Conservation (phyloP, 2,888 invertebrate genomes). For the Hybos culiciformis region DNA sequence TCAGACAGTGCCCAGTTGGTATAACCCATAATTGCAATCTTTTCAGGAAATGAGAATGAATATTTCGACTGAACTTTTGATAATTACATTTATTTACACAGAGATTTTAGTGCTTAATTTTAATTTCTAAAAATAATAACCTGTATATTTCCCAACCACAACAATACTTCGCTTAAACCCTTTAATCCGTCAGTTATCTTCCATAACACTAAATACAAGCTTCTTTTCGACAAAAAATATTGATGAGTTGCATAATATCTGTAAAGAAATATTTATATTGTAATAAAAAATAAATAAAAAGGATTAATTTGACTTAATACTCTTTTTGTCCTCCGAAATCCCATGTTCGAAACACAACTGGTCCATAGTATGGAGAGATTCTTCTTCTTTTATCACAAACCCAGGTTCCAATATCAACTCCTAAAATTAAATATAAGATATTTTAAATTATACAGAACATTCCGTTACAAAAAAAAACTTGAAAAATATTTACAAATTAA, state of each 20-base stretch:
- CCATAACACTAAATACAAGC: constrained; percentile 93
- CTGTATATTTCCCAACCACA: constrained; percentile 93
- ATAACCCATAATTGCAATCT: no score
- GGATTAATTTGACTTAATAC: constrained; percentile 26
- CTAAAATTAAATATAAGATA: no score
- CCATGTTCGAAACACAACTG: constrained; percentile 91
- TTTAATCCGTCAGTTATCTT: constrained; percentile 79
- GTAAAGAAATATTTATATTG: constrained; percentile 3
- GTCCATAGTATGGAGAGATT: constrained; percentile 60
- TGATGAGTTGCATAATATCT: constrained; percentile 96
- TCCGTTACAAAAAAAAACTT: no score
- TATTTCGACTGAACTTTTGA: no score
- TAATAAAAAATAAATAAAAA: constrained; percentile 11
- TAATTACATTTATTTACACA: no score
- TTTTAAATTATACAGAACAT: no score
- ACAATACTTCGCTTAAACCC: constrained; percentile 79
- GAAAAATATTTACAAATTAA: no score
- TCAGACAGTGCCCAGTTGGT: no score
- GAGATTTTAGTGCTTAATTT: no score
- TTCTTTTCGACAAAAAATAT: constrained; percentile 90
- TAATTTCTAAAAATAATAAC: no score
- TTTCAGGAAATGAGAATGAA: no score
- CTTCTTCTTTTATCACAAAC: constrained; percentile 73
- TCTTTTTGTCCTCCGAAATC: constrained; percentile 98
- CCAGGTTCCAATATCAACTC: constrained; percentile 95